Percentiles rank a stretch among this genome's conserved stretches.
Conservation (phyloP, 1,140 invertebrate species). For the Coenobita brevimanus region DNA sequence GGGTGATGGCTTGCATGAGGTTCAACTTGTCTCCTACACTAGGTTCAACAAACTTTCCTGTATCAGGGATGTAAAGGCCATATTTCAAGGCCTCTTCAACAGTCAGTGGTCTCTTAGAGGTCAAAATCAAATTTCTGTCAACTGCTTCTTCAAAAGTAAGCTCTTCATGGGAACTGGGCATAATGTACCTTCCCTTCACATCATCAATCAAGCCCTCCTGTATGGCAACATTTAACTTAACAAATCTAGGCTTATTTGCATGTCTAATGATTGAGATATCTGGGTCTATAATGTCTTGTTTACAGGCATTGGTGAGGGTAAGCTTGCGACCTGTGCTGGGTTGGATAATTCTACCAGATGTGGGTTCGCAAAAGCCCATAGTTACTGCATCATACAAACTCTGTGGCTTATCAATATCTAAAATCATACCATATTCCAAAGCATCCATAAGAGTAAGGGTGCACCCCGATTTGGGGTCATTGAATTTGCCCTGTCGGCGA, state of each 20-base stretch:
- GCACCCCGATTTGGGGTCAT: constrained; percentile 77
- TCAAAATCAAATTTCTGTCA: constrained; percentile 83
- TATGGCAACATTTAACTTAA: constrained; percentile 85
- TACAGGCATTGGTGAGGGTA: constrained; percentile 85
- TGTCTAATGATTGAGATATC: constrained; percentile 86
- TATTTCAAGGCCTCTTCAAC: constrained; percentile 86
- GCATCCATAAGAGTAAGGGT: constrained; percentile 82
- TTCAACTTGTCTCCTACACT: constrained; percentile 81
- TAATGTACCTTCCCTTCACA: constrained; percentile 80
- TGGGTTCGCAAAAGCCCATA: constrained; percentile 86
- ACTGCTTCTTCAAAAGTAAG: constrained; percentile 83
- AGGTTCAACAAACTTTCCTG: constrained; percentile 86
- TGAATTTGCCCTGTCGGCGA: constrained; percentile 84
- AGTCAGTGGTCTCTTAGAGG: constrained; percentile 80
- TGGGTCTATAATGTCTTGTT: constrained; percentile 87
- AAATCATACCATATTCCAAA: constrained; percentile 83
- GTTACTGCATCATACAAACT: constrained; percentile 86
- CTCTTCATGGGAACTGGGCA: constrained; percentile 77
- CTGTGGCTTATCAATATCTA: constrained; percentile 89
- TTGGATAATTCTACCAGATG: constrained; percentile 84
- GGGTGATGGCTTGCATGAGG: constrained; percentile 82
- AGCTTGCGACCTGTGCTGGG: constrained; percentile 85
- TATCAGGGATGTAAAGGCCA: constrained; percentile 83
- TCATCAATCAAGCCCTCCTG: constrained; percentile 83
- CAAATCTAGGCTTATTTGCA: constrained; percentile 80